A percentile compares a stretch with the other conserved stretches of the same genome.
Evolutionary conservation across 2,113 vertebrate species (phyloP).

Genomic region (Semnopithecus entellus): DNA sequence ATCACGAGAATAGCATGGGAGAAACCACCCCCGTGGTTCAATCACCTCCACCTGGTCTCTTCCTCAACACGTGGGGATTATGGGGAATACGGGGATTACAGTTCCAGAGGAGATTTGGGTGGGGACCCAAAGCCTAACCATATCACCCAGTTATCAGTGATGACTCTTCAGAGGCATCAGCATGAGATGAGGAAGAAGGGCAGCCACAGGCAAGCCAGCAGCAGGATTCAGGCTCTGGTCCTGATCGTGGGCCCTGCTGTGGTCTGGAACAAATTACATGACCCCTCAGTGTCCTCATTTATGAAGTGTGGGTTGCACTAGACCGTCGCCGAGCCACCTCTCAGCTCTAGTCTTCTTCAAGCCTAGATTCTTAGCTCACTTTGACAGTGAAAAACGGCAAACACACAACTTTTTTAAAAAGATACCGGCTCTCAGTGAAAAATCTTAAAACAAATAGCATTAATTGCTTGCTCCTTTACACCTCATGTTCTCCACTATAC

Average conservation of each 20-base stretch:
- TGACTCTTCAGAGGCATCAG: not conserved
- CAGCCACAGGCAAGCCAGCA: not conserved
- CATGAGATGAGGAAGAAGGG: not conserved
- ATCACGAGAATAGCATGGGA: no score
- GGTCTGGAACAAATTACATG: not conserved
- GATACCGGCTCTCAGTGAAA: slow-evolving; percentile 53
- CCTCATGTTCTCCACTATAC: not conserved
- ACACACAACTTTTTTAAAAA: slow-evolving; percentile 42
- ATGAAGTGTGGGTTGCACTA: not conserved
- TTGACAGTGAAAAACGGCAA: not conserved
- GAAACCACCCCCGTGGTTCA: no score
- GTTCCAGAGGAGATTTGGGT: no score
- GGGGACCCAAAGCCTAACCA: no score
- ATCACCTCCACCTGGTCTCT: no score
- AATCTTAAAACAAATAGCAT: slow-evolving; percentile 54
- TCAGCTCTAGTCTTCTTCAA: not conserved
- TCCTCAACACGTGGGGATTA: no score
- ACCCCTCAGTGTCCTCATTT: not conserved
- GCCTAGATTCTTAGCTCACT: not conserved
- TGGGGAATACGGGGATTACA: no score
- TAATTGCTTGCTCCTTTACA: slow-evolving; percentile 8
- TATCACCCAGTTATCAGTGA: not conserved
- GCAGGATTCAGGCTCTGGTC: not conserved
- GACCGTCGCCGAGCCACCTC: not conserved
- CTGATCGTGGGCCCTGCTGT: not conserved